Evolutionary conservation across 53 echinoderm and acorn worm genomes (phyloP).

Genomic region (Actinopyga echinites): DNA sequence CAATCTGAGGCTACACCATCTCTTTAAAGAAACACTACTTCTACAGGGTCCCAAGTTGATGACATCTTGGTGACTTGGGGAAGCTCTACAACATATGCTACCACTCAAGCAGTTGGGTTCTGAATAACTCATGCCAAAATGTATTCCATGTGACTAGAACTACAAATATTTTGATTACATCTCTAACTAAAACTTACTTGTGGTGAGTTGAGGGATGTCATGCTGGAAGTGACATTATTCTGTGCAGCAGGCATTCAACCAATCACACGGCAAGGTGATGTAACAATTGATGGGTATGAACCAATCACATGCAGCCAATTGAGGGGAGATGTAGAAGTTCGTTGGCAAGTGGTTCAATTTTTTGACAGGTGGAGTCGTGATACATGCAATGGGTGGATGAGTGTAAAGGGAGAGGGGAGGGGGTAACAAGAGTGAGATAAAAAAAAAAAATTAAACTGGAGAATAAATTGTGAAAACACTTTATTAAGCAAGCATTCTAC

Average conservation of each 20-base stretch:
- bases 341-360: no score
- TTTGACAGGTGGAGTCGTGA: not conserved
- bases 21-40: no score
- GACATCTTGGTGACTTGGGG: no score
- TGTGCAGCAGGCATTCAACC: not conserved
- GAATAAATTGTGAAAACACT: not conserved
- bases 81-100: no score
- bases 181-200: not conserved
- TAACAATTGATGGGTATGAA: not conserved
- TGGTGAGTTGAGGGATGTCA: slow-evolving; percentile 10
- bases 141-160: no score
- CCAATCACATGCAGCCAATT: not conserved
- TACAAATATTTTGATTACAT: no score
- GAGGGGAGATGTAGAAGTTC: no score
- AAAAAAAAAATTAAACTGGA: not conserved
- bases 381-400: slow-evolving; percentile 10
- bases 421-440: not conserved
- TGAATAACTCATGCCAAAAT: no score
- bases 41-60: no score
- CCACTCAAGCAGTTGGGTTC: no score
- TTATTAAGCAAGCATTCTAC: no score
- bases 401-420: not conserved
- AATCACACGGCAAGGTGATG: not conserved
- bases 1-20: no score
- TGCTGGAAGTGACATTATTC: slow-evolving; percentile 30